These are phyloP conservation scores for Cyclina sinensis DNA, from an alignment of 1,140 invertebrate genomes.

Conservation along the genomic window DNA sequence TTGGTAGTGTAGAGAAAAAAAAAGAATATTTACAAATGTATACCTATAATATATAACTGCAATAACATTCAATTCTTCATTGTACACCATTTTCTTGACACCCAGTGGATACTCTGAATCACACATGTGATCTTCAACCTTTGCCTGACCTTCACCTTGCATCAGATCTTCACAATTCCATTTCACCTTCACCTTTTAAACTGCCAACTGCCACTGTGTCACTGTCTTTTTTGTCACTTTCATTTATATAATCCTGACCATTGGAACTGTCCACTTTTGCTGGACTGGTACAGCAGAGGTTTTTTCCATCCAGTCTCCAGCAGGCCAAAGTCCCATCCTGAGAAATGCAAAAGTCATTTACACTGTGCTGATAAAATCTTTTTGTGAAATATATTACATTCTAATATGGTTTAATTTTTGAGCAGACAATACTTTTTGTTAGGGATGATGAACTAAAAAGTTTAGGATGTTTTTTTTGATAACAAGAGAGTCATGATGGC, in stretches of 20 bases:
- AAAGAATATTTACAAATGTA: too few relatives aligned
- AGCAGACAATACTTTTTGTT: too few relatives aligned
- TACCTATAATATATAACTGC: conserved; percentile 45
- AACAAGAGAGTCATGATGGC: too few relatives aligned
- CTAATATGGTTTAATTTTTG: too few relatives aligned
- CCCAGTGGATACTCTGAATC: background rate
- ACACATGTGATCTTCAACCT: conserved; percentile 4
- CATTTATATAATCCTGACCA: too few relatives aligned
- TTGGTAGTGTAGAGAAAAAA: too few relatives aligned
- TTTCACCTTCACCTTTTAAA: background rate
- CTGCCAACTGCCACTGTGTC: background rate
- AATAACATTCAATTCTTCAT: conserved; percentile 24
- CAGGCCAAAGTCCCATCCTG: conserved; percentile 14
- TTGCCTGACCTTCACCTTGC: conserved; percentile 3
- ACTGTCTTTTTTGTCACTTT: background rate
- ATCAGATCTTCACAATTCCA: conserved; percentile 6
- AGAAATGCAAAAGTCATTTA: too few relatives aligned
- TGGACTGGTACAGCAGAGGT: background rate
- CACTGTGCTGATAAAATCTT: too few relatives aligned
- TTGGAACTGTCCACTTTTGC: background rate
- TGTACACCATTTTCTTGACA: conserved; percentile 41
- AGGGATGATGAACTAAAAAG: too few relatives aligned
- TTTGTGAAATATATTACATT: too few relatives aligned
- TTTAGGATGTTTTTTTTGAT: too few relatives aligned
- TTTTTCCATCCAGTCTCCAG: conserved; percentile 6